Base-by-base conservation (phyloP, 2,113 vertebrate species). In the Dipodomys spectabilis region DNA sequence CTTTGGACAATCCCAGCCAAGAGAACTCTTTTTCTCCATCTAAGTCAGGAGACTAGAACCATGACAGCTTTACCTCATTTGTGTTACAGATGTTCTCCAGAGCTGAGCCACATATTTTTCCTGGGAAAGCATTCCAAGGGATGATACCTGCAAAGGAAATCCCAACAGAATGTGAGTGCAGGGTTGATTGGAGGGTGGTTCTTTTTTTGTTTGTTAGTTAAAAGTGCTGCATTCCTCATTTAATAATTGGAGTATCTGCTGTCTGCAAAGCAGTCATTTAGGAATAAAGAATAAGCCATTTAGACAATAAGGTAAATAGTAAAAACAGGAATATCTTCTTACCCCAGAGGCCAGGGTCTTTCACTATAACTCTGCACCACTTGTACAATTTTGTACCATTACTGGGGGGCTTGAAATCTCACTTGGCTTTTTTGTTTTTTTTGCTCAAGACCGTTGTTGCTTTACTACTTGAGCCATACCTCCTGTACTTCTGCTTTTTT, bases 41-140 rank as follows among this genome's bases (percentile, higher is more conserved):
- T 39, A 3, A 27, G 9, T 27, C n/a, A 19, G 13, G 9, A 39
- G 3, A 64, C 10, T 9, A 20, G 67, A 28, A 49, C 9, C 16
- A 27, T 0, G 13, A 2, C 16, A 16, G 73, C 62, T 88, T 94
- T 98, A 99, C 99, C 98, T 99, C 99, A 44, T 97, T 99, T 0
- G 98, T 99, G 97, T 98, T 99, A 97, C 99, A 99, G 97, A 99
- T 99, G 93, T 98, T 98, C 67, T 98, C 98, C 92, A 99, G 98
- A 73, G 98, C 98, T 0, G 98, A 98, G 91, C 99, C 99, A 62
- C 99, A 99, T 82, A 98, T 99, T 95, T 98, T 99, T 62, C 99
- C 99, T 44, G 99, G 99, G 82, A 98, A 98, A 73, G 99, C 99
- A 11, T 98, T 99, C 99, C 99, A 99, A 5, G 99, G 99, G 96